These are phyloP conservation scores for Macroglossus sobrinus DNA, from an alignment of 2,113 vertebrate genomes.

Conservation along the genomic window DNA sequence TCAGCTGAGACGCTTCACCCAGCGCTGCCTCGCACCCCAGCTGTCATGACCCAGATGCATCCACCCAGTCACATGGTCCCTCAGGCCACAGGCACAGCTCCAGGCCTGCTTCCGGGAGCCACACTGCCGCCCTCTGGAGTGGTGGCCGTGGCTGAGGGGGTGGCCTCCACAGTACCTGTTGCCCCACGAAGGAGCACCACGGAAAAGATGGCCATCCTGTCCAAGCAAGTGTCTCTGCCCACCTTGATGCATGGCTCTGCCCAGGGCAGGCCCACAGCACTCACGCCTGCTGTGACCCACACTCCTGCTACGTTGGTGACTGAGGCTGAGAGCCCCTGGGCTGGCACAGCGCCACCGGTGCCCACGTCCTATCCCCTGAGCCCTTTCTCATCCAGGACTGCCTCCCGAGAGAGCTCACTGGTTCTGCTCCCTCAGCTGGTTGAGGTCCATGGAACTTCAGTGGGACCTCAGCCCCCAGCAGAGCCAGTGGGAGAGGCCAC, in stretches of 20 bases:
- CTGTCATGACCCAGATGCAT: not conserved
- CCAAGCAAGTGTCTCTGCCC: constrained; percentile 70
- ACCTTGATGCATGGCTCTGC: constrained; percentile 49
- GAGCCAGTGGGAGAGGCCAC: constrained; percentile 53
- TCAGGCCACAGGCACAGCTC: not conserved
- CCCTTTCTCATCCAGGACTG: not conserved
- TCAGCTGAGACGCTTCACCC: not conserved
- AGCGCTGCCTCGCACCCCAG: not conserved
- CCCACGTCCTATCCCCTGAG: constrained; percentile 43
- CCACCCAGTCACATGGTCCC: not conserved
- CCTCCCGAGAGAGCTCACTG: constrained; percentile 51
- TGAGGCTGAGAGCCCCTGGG: not conserved
- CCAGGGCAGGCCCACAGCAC: not conserved
- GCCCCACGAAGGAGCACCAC: constrained; percentile 57
- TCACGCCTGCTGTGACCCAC: fast-evolving
- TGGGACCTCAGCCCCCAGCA: not conserved
- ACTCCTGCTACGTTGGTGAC: not conserved
- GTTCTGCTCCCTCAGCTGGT: not conserved
- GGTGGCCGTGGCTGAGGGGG: not conserved
- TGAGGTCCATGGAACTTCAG: constrained; percentile 17
- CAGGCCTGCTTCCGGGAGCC: not conserved
- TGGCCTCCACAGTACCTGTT: not conserved
- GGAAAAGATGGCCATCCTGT: constrained; percentile 55
- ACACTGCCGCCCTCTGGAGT: not conserved
- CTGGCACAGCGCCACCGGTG: fast-evolving